Evolutionary conservation across 2,888 invertebrate genomes (phyloP).

Genomic region (Syritta pipiens): DNA sequence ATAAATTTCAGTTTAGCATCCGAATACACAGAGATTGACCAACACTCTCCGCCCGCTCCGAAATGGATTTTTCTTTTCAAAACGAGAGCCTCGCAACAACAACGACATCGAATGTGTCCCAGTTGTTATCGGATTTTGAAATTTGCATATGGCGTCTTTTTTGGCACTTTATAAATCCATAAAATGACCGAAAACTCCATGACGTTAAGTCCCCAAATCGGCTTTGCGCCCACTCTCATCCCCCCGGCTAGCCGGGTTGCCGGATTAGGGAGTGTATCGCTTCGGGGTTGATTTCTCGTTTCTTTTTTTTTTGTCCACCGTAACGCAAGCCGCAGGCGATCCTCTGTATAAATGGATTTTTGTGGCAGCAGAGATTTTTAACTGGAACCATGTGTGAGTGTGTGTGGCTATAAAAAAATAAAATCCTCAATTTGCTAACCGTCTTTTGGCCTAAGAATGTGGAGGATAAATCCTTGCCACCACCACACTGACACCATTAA

Average conservation of each 20-base stretch:
- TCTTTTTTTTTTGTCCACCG: conserved; percentile 5
- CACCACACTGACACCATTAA: conserved; percentile 60
- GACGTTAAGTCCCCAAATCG: conserved; percentile 68
- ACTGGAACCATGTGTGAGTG: conserved; percentile 17
- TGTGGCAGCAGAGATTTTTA: conserved; percentile 62
- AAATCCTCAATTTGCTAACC: conserved; percentile 69
- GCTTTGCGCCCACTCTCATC: conserved; percentile 53
- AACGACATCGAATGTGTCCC: conserved; percentile 68
- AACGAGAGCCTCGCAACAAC: conserved; percentile 50
- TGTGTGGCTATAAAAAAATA: conserved; percentile 49
- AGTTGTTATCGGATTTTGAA: conserved; percentile 68
- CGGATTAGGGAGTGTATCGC: not conserved
- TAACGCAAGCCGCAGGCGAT: conserved; percentile 64
- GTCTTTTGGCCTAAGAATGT: conserved; percentile 65
- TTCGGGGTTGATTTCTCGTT: not conserved
- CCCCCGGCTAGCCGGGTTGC: not conserved
- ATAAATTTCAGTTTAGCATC: conserved; percentile 51
- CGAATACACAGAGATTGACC: conserved; percentile 61
- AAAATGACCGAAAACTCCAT: conserved; percentile 70
- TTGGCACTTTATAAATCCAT: conserved; percentile 70
- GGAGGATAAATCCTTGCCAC: conserved; percentile 43
- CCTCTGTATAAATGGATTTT: conserved; percentile 61
- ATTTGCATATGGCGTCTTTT: conserved; percentile 68
- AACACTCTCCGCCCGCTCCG: too few relatives aligned
- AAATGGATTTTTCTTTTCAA: conserved; percentile 54